phyloP scores from a whole-genome alignment of 2,797 vertebrate species.

The Sylvia borin region DNA sequence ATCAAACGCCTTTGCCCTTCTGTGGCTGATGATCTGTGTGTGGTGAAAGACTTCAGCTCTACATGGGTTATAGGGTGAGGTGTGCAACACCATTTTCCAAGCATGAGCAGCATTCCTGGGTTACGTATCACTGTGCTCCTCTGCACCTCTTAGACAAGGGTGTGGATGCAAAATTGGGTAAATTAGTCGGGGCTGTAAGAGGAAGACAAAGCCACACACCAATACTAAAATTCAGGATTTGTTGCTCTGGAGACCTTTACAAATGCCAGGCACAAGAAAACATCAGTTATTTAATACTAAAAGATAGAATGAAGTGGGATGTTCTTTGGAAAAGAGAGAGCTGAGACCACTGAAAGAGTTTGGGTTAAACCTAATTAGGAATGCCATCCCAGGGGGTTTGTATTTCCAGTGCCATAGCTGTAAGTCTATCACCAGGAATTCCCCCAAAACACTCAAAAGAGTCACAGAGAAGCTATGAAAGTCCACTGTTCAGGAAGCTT shows the following conservation, averaged over 20 bases:
- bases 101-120: not conserved
- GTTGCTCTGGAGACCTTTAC: not conserved
- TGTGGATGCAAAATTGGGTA: not conserved
- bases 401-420: not conserved
- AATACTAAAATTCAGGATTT: not conserved
- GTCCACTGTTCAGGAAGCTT: not conserved
- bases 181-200: not conserved
- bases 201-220: not conserved
- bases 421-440: not conserved
- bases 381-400: not conserved
- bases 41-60: not conserved
- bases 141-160: not conserved
- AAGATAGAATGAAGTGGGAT: not conserved
- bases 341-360: not conserved
- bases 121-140: not conserved
- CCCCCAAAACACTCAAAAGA: not conserved
- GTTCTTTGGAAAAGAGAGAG: not conserved
- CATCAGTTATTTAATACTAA: not conserved
- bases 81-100: not conserved
- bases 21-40: not conserved
- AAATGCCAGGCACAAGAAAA: not conserved
- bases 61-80: not conserved
- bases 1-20: not conserved
- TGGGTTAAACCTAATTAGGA: not conserved
- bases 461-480: not conserved